phyloP scores from a whole-genome alignment of 2,888 invertebrate genomes.

The Dysmachus trigonus region DNA sequence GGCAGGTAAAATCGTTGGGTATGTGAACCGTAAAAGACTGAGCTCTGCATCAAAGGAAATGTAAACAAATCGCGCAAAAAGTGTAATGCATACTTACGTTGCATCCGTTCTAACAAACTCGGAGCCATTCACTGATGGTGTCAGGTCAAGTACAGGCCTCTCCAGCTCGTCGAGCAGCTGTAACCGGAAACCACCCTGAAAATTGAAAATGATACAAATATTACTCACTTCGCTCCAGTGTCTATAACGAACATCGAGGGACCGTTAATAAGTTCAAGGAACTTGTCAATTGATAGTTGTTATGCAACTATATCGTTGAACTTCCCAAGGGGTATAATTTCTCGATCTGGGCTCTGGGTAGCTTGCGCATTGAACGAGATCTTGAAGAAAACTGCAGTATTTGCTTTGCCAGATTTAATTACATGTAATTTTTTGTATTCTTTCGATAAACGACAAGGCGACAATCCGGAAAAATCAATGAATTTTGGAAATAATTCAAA shows the following conservation, averaged over 20 bases:
- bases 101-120: constrained; percentile 85
- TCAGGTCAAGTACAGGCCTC: constrained; percentile 83
- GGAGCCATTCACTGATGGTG: constrained; percentile 80
- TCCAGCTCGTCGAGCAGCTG: constrained; percentile 87
- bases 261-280: constrained; percentile 42
- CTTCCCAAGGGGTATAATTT: constrained; percentile 27
- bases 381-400: constrained; percentile 9
- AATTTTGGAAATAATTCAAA: too few species aligned
- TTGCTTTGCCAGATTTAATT: constrained; percentile 20
- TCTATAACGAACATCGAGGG: constrained; percentile 2
- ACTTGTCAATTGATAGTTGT: constrained; percentile 22
- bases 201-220: constrained; percentile 55
- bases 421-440: constrained; percentile 5
- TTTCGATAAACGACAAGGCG: too few species aligned
- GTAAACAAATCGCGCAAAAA: not conserved
- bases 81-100: constrained; percentile 74
- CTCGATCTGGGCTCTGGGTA: not conserved
- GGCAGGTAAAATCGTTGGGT: constrained; percentile 83
- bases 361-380: not conserved
- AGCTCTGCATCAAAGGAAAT: constrained; percentile 68
- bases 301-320: constrained; percentile 30
- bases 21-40: constrained; percentile 83
- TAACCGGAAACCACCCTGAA: constrained; percentile 89
- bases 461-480: too few species aligned
- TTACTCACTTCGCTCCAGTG: not conserved